Evolutionary conservation across 1,140 invertebrate genomes (phyloP), one percentile per base, ranked within the genome.

Genomic region (Scylla paramamosain): DNA sequence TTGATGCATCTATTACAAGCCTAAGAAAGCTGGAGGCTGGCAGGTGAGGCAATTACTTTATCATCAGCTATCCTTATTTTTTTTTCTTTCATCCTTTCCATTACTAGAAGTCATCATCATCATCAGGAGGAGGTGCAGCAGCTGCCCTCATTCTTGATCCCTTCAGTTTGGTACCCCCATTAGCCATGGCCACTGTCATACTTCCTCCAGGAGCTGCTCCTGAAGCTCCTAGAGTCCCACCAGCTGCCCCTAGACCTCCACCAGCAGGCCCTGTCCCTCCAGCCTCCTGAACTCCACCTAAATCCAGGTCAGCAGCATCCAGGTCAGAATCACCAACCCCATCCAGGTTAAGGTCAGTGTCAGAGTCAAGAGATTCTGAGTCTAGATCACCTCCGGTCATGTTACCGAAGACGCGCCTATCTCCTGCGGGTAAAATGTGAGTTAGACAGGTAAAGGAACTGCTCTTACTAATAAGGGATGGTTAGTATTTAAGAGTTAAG

Each of bases 311-410:
- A n/a, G 52, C 46, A 4, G 52, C 88, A 31, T 94, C 93, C 20
- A 94, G 93, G 67, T 94, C 93, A 8, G 93, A 91, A 88, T 94
- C 93, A 20, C 59, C 93, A 16, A 77, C 93, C n/a, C 93, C 93
- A 20, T 94, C 93, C 31, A 94, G 89, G 93, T 94, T 94, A 14
- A 94, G 93, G 25, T 94, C 93, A 8, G 93, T 84, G 67, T 94
- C 93, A 1, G 93, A 91, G 67, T 94, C 93, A 10, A 94, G 89
- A 39, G 88, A 91, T 91, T 94, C 93, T 10, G 88, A 86, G 89
- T 94, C 93, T 28, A 94, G 89, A 29, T 91, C 89, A 82, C 88
- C 93, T 2, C 45, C 52, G 46, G 86, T 88, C 93, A 94, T 94
- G 89, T 86, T 94, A 32, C 93, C 93, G 45, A 94, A 94, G 39